Evolutionary conservation across 2,888 invertebrate species (phyloP), one percentile per base, ranked within the genome.

Genomic region (Steinernema scapterisci): DNA sequence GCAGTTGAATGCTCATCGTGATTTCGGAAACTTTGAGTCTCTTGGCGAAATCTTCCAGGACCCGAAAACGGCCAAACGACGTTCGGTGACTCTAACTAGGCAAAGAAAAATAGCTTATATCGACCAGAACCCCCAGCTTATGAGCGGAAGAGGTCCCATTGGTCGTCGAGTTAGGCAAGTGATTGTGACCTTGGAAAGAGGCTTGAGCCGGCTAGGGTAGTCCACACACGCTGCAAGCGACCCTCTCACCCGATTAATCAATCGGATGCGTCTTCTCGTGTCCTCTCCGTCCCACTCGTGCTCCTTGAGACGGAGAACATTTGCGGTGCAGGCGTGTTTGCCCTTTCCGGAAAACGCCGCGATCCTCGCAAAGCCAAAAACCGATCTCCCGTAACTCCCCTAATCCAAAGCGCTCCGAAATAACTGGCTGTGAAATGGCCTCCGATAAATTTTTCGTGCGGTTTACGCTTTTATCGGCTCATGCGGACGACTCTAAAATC

Each of bases 351-450:
- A 13, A 48, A 48, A 48, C 48, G 48, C 13, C n/a, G 5, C n/a
- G 19, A 48, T 27, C 63, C 25, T 63, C 63, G 27, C 23, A 6
- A 25, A 21, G 23, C 63, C 16, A 16, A 1, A 7, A 63, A 27
- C 31, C 13, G 25, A 63, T 63, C 38, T 3, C 38, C n/a, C 54
- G 54, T 54, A 54, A 54, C 25, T 27, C 54, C 25, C 54, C 45
- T 19, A 3, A 25, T 63, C n/a, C 27, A 63, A 31, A 25, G 27
- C 63, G 63, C 27, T 27, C 27, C 7, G 31, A 63, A 63, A 63
- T 63, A 63, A 63, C 63, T 31, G 63, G 63, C 63, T 63, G 63
- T 19, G 63, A 63, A 63, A 63, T 63, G 63, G 63, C 63, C 31
- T 63, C 63, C 31, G 31, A 63, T 63, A 31, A 63, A 63, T 27